Evolutionary conservation across 1,140 invertebrate genomes (phyloP).

Genomic region (Antheraea mylitta): DNA sequence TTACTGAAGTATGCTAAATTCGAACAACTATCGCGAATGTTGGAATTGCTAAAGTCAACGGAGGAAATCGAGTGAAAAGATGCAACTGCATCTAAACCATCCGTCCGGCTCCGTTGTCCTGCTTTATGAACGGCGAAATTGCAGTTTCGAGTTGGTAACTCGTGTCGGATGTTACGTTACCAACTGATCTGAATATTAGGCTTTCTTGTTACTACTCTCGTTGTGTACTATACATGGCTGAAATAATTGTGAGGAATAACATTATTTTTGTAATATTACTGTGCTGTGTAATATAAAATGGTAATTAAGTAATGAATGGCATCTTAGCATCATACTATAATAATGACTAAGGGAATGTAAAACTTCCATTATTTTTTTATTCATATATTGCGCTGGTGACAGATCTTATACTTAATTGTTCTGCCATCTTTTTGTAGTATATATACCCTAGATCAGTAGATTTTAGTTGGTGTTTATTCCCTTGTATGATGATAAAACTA

Average conservation of each 20-base stretch:
- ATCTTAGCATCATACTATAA: no score
- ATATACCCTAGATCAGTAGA: no score
- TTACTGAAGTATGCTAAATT: slow-evolving; percentile 73
- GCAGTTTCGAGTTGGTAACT: slow-evolving; percentile 58
- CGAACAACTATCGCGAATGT: slow-evolving; percentile 61
- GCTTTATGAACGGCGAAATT: slow-evolving; percentile 68
- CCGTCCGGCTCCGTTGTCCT: slow-evolving; percentile 40
- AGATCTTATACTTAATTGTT: no score
- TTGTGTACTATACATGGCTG: background rate
- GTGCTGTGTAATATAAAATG: background rate
- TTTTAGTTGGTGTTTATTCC: no score
- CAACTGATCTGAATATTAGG: slow-evolving; percentile 50
- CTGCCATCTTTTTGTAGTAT: no score
- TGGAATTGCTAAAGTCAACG: slow-evolving; percentile 67
- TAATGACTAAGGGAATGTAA: background rate
- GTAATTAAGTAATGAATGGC: background rate
- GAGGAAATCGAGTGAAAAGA: slow-evolving; percentile 62
- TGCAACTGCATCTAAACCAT: slow-evolving; percentile 51
- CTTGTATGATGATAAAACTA: no score
- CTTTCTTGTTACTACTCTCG: background rate
- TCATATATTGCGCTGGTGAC: no score
- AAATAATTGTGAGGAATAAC: background rate
- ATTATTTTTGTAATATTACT: background rate
- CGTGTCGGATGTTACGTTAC: slow-evolving; percentile 48
- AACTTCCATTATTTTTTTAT: no score